phyloP scores from a whole-genome alignment of 2,888 invertebrate genomes.

The Fragum sueziense region DNA sequence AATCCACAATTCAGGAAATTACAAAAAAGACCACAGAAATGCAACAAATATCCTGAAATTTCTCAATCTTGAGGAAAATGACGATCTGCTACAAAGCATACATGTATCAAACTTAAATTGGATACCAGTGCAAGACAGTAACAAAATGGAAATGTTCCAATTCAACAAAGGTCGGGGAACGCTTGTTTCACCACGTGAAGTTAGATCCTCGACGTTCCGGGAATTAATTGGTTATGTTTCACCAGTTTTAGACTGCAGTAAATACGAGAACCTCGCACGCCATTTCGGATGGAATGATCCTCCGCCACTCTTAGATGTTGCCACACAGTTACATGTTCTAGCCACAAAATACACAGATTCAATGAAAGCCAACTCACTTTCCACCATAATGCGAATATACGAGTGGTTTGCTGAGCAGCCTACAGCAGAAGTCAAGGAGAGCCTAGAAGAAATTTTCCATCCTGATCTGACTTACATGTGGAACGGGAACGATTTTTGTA shows the following conservation, averaged over 20 bases:
- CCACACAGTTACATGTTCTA: neutral
- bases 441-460: neutral
- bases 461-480: neutral
- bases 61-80: neutral
- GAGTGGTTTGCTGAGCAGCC: neutral
- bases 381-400: neutral
- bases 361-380: neutral
- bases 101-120: conserved; percentile 24
- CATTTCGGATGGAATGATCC: conserved; percentile 12
- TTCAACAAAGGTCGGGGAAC: neutral
- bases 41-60: neutral
- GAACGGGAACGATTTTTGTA: conserved; percentile 43
- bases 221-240: conserved; percentile 38
- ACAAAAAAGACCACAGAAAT: neutral
- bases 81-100: neutral
- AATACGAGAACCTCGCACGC: neutral
- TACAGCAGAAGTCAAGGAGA: neutral
- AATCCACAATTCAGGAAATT: conserved; percentile 3
- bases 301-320: neutral
- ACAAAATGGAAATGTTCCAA: neutral
- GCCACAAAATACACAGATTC: neutral
- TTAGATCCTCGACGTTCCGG: conserved; percentile 16
- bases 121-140: conserved; percentile 2
- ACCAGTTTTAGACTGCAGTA: conserved; percentile 26
- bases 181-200: conserved; percentile 29